Evolutionary conservation across 2,888 invertebrate species (phyloP).

Genomic region (Pheosia gnoma): DNA sequence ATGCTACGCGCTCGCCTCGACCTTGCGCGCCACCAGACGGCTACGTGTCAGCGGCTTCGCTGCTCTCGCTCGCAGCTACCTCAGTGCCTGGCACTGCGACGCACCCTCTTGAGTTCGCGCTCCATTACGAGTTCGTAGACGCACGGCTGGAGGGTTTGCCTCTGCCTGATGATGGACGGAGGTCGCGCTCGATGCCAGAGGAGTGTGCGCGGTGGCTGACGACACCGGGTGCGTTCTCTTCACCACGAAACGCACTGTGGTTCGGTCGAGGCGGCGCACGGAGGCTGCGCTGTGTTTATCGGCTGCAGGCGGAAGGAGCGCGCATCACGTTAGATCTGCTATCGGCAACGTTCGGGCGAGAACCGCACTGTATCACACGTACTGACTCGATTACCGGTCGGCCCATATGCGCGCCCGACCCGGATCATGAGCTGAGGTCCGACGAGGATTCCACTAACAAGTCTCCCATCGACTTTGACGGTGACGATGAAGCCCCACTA

Average conservation of each 20-base stretch:
- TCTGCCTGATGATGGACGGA: slow-evolving; percentile 73
- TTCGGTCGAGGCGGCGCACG: slow-evolving; percentile 93
- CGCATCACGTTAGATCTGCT: slow-evolving; percentile 87
- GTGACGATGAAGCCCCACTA: slow-evolving; percentile 66
- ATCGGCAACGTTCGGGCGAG: slow-evolving; percentile 88
- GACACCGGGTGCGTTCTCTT: slow-evolving; percentile 85
- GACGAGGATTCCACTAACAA: slow-evolving; percentile 33
- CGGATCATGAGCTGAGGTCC: slow-evolving; percentile 33
- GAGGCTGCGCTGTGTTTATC: slow-evolving; percentile 90
- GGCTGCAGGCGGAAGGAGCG: slow-evolving; percentile 88
- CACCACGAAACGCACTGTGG: slow-evolving; percentile 91
- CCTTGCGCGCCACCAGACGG: slow-evolving; percentile 92
- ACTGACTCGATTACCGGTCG: slow-evolving; percentile 89
- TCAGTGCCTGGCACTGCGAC: slow-evolving; percentile 89
- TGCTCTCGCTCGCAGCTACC: slow-evolving; percentile 72
- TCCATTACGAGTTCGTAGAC: slow-evolving; percentile 93
- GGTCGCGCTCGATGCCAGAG: slow-evolving; percentile 59
- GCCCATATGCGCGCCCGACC: slow-evolving; percentile 64
- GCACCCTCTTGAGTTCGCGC: slow-evolving; percentile 88
- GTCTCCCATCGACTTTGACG: slow-evolving; percentile 38
- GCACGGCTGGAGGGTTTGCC: slow-evolving; percentile 89
- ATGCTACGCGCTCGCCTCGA: slow-evolving; percentile 89
- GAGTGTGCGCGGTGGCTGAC: slow-evolving; percentile 66
- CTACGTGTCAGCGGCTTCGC: slow-evolving; percentile 84
- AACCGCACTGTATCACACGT: slow-evolving; percentile 86